Base-by-base conservation (phyloP, 1,140 invertebrate species). In the Ceratitis capitata region DNA sequence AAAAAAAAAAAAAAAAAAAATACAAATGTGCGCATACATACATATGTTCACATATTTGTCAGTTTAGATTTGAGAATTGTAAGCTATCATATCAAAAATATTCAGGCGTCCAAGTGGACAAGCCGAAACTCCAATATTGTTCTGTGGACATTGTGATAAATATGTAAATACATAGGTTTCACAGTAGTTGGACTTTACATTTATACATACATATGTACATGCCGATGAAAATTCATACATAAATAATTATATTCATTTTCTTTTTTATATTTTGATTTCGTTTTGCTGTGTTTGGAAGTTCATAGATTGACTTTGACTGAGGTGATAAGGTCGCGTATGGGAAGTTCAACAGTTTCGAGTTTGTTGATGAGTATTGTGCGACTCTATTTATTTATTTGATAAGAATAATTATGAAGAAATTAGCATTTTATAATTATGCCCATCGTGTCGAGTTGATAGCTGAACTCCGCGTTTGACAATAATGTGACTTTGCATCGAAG, bases 101-200 rank as follows among this genome's bases (percentile, higher is more conserved):
- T 61, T 26, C 58, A 61, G 58, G 23, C 58, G 58, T 6, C 14
- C 58, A 61, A 29, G 12, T 23, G 58, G 58, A 26, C 51, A 23
- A 9, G 19, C 51, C 7, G n/a, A 23, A 4, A 23, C 51, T 56
- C 51, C n/a, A 23, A 5, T 61, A 61, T 14, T 61, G 58, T n/a
- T n/a, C n/a, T 61, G 58, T 61, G 58, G 58, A 61, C 58, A 61
- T 32, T 61, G 12, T 32, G 58, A 69, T 69, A 69, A 69, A n/a
- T 39, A n/a, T n/a, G n/a, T n/a, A 69, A 69, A 69, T 42, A n/a
- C 64, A 69, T 35, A 2, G 64, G 39, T 19, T 19, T 19, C n/a
- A 14, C 51, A 14, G 14, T 14, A 9, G 45, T 47, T n/a, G n/a
- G 45, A 47, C 7, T 47, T 47, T 47, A 47, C 45, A 47, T 47